phyloP scores from a whole-genome alignment of 2,113 vertebrate species.

The Pseudorasbora parva region DNA sequence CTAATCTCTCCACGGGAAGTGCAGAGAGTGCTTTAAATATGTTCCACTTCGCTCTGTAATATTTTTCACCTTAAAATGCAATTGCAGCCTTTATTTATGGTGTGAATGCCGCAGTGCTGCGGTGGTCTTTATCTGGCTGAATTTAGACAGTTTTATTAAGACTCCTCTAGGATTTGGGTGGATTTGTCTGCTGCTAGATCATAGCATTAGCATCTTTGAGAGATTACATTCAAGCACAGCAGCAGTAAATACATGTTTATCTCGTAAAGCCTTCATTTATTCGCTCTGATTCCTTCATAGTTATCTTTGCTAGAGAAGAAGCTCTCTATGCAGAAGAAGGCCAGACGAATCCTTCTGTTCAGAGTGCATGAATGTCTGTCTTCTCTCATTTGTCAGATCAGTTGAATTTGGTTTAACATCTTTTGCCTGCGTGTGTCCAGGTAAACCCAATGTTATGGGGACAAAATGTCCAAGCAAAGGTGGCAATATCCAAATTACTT shows the following conservation, averaged over 20 bases:
- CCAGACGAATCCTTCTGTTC: background rate
- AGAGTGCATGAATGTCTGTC: slow-evolving; percentile 13
- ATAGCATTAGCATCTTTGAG: slow-evolving; percentile 55
- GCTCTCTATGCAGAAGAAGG: slow-evolving; percentile 17
- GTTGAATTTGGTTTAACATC: background rate
- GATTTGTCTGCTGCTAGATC: slow-evolving; percentile 60
- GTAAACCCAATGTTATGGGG: too few species aligned
- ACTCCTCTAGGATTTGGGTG: slow-evolving; percentile 57
- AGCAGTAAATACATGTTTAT: slow-evolving; percentile 55
- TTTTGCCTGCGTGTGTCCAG: background rate
- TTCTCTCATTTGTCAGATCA: background rate
- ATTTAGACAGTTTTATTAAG: slow-evolving; percentile 77
- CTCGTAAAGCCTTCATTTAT: slow-evolving; percentile 41
- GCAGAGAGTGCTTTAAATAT: slow-evolving; percentile 77
- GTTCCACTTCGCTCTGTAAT: slow-evolving; percentile 73
- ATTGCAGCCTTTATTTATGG: slow-evolving; percentile 75
- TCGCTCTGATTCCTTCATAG: background rate
- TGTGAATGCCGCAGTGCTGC: slow-evolving; percentile 63
- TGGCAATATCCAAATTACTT: too few species aligned
- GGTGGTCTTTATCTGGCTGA: slow-evolving; percentile 75
- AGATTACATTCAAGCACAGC: slow-evolving; percentile 48
- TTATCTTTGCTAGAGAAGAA: slow-evolving; percentile 17
- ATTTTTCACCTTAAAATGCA: slow-evolving; percentile 78
- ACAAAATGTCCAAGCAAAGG: too few species aligned
- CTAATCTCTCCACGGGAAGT: slow-evolving; percentile 72